Evolutionary conservation across 2,113 vertebrate genomes (phyloP).

Genomic region (Sciurus niger): DNA sequence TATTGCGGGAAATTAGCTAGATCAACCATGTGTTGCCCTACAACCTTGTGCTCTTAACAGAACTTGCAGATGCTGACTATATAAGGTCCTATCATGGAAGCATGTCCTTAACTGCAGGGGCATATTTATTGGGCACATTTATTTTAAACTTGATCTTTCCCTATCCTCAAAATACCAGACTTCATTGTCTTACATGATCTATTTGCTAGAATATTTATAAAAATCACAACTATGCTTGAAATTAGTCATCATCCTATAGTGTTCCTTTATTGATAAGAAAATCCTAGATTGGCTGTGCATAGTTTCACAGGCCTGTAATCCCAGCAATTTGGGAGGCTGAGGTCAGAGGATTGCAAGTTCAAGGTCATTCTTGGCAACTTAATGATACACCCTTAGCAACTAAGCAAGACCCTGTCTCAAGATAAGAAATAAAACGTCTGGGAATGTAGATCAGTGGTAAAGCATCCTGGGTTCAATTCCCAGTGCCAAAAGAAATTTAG

Average conservation of each 20-base stretch:
- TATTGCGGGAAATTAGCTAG: not conserved
- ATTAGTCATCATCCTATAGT: not conserved
- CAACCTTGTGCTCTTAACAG: not conserved
- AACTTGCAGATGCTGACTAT: not conserved
- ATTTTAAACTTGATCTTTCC: not conserved
- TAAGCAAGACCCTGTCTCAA: too few relatives aligned
- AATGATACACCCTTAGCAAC: too few relatives aligned
- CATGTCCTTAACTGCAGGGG: not conserved
- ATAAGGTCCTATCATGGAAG: not conserved
- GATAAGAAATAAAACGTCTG: too few relatives aligned
- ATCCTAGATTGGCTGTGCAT: not conserved
- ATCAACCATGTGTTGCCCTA: not conserved
- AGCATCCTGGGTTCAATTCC: not conserved
- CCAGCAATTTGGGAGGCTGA: too few relatives aligned
- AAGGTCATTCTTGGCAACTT: too few relatives aligned
- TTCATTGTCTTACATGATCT: not conserved
- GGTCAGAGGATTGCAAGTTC: too few relatives aligned
- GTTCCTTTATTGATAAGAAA: not conserved
- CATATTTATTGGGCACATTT: not conserved
- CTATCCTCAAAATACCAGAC: not conserved
- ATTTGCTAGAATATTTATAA: conserved; percentile 16
- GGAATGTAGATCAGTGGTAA: too few relatives aligned
- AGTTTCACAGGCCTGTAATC: too few relatives aligned
- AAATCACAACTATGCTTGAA: not conserved
- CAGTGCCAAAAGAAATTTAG: not conserved